Evolutionary conservation across 2,113 vertebrate species (phyloP).

Genomic region (Grammomys surdaster): DNA sequence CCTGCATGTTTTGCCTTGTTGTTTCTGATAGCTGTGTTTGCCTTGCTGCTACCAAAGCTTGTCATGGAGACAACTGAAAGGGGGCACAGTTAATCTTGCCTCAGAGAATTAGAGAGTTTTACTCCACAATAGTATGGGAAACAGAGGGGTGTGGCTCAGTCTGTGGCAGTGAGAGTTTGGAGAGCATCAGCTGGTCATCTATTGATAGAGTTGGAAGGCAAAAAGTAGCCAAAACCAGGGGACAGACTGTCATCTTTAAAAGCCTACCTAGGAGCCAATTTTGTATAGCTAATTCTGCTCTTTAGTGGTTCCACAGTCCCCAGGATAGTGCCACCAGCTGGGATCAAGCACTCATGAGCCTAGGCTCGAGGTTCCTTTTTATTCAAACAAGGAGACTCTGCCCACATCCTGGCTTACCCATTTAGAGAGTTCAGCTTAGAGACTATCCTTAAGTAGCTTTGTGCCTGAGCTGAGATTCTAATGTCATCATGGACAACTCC

Average conservation of each 20-base stretch:
- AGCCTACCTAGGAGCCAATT: neutral
- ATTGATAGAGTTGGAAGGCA: neutral
- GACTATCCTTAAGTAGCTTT: neutral
- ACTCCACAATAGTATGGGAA: neutral
- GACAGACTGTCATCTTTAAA: neutral
- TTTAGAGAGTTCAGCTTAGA: neutral
- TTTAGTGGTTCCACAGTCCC: neutral
- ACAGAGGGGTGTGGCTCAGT: neutral
- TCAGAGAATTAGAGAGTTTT: neutral
- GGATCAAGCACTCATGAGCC: neutral
- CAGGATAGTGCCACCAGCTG: neutral
- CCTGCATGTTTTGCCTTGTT: neutral
- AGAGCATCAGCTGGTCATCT: neutral
- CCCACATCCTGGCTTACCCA: neutral
- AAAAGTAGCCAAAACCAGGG: neutral
- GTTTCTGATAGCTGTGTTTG: neutral
- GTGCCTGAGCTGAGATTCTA: neutral
- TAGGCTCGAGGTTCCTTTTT: neutral
- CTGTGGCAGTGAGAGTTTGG: neutral
- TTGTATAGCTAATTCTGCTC: neutral
- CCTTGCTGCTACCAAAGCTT: neutral
- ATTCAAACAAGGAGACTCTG: neutral
- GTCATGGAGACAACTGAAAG: neutral
- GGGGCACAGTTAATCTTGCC: neutral
- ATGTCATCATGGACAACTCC: neutral